phyloP scores from a whole-genome alignment of 2,113 vertebrate species.

The Megalops atlanticus region DNA sequence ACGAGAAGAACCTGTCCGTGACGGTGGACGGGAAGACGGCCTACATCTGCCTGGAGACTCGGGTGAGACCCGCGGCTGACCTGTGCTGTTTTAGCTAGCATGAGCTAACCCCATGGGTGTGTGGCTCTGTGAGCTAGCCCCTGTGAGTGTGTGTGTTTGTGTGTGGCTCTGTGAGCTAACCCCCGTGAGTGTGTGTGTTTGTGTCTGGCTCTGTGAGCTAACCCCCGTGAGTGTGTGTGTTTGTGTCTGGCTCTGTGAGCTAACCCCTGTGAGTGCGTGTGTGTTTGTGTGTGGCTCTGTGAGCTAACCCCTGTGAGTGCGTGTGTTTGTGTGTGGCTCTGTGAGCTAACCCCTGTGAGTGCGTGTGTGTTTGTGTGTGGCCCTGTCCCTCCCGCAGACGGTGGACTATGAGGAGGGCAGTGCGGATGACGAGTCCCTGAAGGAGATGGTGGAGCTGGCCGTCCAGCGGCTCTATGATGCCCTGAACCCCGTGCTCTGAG shows the following conservation, averaged over 20 bases:
- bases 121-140: slow-evolving; percentile 41
- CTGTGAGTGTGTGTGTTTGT: too few species aligned
- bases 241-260: neutral
- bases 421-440: slow-evolving; percentile 83
- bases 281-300: neutral
- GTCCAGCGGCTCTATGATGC: slow-evolving; percentile 87
- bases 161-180: too few species aligned
- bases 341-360: slow-evolving; percentile 61
- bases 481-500: slow-evolving; percentile 78
- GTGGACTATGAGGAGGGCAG: slow-evolving; percentile 82
- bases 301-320: neutral
- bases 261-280: neutral
- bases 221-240: neutral
- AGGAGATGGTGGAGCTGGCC: slow-evolving; percentile 87
- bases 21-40: slow-evolving; percentile 86
- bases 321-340: neutral
- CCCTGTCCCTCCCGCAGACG: slow-evolving; percentile 60
- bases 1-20: slow-evolving; percentile 71
- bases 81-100: too few species aligned
- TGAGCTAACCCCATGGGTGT: neutral
- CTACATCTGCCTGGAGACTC: slow-evolving; percentile 78
- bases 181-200: too few species aligned
- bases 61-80: slow-evolving; percentile 78
- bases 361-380: slow-evolving; percentile 16
- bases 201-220: too few species aligned